A percentile compares a stretch with the other conserved stretches of the same genome.
Conservation (phyloP, 2,888 invertebrate genomes). For the Cosmorhoe ocellata region DNA sequence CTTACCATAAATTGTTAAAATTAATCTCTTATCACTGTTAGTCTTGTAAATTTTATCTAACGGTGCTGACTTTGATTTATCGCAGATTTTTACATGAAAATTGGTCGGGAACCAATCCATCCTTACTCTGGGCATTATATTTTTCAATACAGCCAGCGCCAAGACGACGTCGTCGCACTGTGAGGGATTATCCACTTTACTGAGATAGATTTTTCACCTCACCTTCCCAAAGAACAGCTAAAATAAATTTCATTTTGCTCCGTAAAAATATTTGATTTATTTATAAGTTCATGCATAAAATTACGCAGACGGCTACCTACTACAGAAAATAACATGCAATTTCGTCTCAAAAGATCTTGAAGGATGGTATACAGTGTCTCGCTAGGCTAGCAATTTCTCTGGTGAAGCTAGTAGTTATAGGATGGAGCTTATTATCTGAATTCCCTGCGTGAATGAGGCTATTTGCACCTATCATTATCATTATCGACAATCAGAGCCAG, state of each 20-base stretch:
- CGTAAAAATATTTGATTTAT: slow-evolving; percentile 33
- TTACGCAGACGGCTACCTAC: slow-evolving; percentile 20
- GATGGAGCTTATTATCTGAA: slow-evolving; percentile 25
- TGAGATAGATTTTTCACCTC: slow-evolving; percentile 56
- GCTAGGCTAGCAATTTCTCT: slow-evolving; percentile 15
- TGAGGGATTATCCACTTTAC: slow-evolving; percentile 66
- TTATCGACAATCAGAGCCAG: slow-evolving; percentile 14
- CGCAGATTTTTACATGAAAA: slow-evolving; percentile 20
- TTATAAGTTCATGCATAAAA: slow-evolving; percentile 18
- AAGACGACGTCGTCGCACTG: slow-evolving; percentile 44
- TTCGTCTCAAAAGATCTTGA: slow-evolving; percentile 12
- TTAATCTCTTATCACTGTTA: too few species aligned
- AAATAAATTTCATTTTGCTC: slow-evolving; percentile 42
- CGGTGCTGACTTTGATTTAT: slow-evolving; percentile 19
- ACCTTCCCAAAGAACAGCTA: slow-evolving; percentile 38
- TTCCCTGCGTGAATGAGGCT: slow-evolving; percentile 21
- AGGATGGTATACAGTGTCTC: slow-evolving; percentile 17
- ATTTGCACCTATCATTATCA: slow-evolving; percentile 24
- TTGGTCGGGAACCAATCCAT: slow-evolving; percentile 28
- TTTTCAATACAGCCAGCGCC: slow-evolving; percentile 42
- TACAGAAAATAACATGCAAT: slow-evolving; percentile 21
- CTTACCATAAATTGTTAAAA: too few species aligned
- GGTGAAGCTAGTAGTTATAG: slow-evolving; percentile 22
- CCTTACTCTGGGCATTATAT: slow-evolving; percentile 36
- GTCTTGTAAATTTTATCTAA: not conserved